These are phyloP conservation scores for Trichoplax adhaerens DNA, from an alignment of 37 sponge, comb jelly and placozoan genomes.

Conservation along the genomic window DNA sequence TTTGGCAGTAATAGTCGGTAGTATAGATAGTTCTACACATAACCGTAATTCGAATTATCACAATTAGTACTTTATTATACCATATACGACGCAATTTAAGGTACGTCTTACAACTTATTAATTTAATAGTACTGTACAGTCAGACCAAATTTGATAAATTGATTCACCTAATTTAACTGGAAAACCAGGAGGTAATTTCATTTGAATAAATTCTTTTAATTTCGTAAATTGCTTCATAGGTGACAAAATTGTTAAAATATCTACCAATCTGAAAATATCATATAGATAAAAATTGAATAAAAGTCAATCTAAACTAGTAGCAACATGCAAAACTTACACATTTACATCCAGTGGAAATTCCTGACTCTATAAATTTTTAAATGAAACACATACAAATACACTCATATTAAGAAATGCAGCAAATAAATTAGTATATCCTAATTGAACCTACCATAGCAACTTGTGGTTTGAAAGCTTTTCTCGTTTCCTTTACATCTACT, in stretches of 20 bases:
- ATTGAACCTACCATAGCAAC: conserved; percentile 41
- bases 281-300: neutral
- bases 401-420: neutral
- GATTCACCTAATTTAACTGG: conserved; percentile 72
- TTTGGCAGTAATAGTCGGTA: conserved; percentile 79
- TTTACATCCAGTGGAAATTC: conserved; percentile 4
- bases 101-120: no score
- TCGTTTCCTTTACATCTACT: conserved; percentile 49
- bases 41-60: neutral
- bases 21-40: conserved; percentile 60
- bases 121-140: no score
- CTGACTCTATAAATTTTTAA: conserved; percentile 29
- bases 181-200: conserved; percentile 77
- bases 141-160: neutral
- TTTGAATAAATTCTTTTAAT: conserved; percentile 56
- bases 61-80: no score
- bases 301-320: neutral
- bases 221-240: conserved; percentile 89
- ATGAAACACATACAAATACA: conserved; percentile 21
- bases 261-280: conserved; percentile 34
- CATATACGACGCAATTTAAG: no score
- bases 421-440: neutral
- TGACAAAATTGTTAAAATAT: conserved; percentile 67
- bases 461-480: conserved; percentile 48
- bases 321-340: neutral